Conservation (phyloP, 1,140 invertebrate genomes). For the Musca domestica region DNA sequence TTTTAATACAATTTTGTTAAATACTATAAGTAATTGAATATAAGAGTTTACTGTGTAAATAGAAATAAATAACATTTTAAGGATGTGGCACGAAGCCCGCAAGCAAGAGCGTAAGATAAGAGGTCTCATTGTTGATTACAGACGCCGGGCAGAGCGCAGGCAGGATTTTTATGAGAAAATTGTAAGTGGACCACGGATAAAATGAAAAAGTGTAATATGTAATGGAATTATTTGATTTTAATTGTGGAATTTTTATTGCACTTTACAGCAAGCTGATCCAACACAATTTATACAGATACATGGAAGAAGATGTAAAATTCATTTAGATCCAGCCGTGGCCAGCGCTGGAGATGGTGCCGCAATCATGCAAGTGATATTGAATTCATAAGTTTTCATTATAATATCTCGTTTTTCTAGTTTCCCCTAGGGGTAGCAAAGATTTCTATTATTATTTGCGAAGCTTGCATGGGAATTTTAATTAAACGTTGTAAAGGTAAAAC, state of each 20-base stretch:
- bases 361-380: conserved; percentile 75
- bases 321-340: conserved; percentile 89
- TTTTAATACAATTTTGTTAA: background rate
- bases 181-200: conserved; percentile 66
- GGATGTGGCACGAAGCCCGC: conserved; percentile 98
- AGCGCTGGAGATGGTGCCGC: conserved; percentile 90
- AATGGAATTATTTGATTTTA: background rate
- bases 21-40: background rate
- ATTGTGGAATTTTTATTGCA: background rate
- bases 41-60: conserved; percentile 4
- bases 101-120: conserved; percentile 96
- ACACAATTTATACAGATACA: conserved; percentile 97
- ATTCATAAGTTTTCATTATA: conserved; percentile 3
- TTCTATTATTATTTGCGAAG: too few species aligned
- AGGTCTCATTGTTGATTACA: conserved; percentile 95
- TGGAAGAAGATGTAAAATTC: conserved; percentile 91
- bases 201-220: too few species aligned
- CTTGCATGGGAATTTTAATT: too few species aligned
- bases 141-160: conserved; percentile 89
- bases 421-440: too few species aligned
- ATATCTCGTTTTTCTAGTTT: background rate
- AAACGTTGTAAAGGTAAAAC: background rate
- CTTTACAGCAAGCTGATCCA: conserved; percentile 87
- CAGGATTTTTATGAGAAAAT: conserved; percentile 99
- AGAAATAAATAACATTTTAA: conserved; percentile 20